Evolutionary conservation across 2,888 invertebrate genomes (phyloP).

Genomic region (Lottia gigantea): DNA sequence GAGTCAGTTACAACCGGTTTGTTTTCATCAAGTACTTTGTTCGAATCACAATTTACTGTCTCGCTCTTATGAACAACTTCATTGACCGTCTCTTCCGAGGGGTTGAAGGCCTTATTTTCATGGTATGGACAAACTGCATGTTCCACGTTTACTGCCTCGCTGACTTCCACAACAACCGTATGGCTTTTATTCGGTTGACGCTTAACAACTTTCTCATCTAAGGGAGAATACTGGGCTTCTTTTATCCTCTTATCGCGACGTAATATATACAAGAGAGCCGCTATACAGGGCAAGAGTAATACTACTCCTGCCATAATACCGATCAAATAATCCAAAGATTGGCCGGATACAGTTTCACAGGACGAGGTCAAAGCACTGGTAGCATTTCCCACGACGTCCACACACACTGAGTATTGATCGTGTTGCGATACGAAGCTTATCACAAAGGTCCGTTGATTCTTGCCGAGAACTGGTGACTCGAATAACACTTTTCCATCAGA

Average conservation of each 20-base stretch:
- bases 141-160: neutral
- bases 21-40: no score
- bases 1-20: no score
- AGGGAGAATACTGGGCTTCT: neutral
- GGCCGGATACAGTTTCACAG: constrained; percentile 13
- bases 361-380: constrained; percentile 14
- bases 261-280: constrained; percentile 32
- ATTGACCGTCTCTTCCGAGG: neutral
- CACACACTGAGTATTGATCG: constrained; percentile 33
- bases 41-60: no score
- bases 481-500: neutral
- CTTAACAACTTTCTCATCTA: constrained; percentile 6
- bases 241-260: constrained; percentile 27
- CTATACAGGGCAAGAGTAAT: constrained; percentile 43
- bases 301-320: constrained; percentile 45
- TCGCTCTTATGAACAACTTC: no score
- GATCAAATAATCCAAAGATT: constrained; percentile 24
- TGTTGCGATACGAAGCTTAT: constrained; percentile 23
- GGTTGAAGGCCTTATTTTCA: constrained; percentile 1
- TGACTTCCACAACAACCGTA: neutral
- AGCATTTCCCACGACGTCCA: constrained; percentile 25
- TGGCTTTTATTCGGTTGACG: neutral
- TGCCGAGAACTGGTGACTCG: constrained; percentile 28
- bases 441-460: constrained; percentile 18
- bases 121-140: neutral